Evolutionary conservation across 1,140 invertebrate genomes (phyloP).

Genomic region (Agrilus planipennis): DNA sequence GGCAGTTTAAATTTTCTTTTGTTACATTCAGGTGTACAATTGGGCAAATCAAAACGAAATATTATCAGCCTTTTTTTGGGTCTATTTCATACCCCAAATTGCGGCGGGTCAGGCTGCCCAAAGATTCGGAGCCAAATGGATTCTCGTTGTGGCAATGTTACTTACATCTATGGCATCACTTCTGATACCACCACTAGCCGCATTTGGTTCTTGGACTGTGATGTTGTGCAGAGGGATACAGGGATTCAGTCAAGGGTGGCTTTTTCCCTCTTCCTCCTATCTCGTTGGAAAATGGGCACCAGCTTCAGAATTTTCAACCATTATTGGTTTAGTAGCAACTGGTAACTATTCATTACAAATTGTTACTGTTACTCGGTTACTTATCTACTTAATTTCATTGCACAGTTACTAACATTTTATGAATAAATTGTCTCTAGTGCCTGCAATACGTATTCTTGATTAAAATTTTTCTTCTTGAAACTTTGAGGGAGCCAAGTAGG

Average conservation of each 20-base stretch:
- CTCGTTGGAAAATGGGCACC: slow-evolving; percentile 69
- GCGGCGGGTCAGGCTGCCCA: slow-evolving; percentile 55
- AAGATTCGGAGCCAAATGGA: slow-evolving; percentile 46
- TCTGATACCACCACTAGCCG: slow-evolving; percentile 35
- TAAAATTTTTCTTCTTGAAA: no score
- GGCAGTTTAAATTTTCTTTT: no score
- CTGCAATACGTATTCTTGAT: no score
- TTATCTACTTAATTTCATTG: no score
- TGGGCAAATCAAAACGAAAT: slow-evolving; percentile 42
- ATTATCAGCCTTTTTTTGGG: slow-evolving; percentile 55
- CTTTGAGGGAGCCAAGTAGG: no score
- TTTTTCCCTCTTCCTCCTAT: slow-evolving; percentile 66
- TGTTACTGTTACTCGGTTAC: no score
- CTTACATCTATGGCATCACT: slow-evolving; percentile 38
- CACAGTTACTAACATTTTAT: no score
- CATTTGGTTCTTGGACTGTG: slow-evolving; percentile 45
- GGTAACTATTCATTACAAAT: slow-evolving; percentile 32
- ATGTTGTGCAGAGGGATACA: slow-evolving; percentile 53
- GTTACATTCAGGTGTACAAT: slow-evolving; percentile 25
- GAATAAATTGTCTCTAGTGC: no score
- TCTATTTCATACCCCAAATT: slow-evolving; percentile 42
- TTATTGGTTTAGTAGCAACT: slow-evolving; percentile 46
- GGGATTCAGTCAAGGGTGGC: slow-evolving; percentile 65
- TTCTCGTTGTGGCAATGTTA: slow-evolving; percentile 45
- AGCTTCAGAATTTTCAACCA: slow-evolving; percentile 41